Evolutionary conservation across 2,888 invertebrate genomes (phyloP).

Genomic region (Amiota mariae): DNA sequence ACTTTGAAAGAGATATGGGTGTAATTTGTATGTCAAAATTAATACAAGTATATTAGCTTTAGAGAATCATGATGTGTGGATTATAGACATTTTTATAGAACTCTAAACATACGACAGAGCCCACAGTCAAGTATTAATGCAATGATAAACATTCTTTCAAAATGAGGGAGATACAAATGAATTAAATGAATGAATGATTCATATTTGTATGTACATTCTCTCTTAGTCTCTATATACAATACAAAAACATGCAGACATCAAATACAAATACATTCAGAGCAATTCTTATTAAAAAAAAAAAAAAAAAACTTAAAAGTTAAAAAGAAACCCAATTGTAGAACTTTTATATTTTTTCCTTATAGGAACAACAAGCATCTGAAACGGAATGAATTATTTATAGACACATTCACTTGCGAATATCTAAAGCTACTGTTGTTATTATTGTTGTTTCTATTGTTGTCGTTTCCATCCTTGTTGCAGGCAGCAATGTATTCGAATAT

Average conservation of each 20-base stretch:
- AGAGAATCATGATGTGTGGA: no score
- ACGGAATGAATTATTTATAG: conserved; percentile 69
- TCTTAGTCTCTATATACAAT: conserved; percentile 18
- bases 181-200: conserved; percentile 58
- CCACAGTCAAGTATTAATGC: no score
- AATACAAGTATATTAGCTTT: no score
- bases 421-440: not conserved
- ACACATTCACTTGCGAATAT: conserved; percentile 50
- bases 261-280: not conserved
- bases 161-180: conserved; percentile 47
- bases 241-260: conserved; percentile 16
- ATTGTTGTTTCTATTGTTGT: not conserved
- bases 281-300: not conserved
- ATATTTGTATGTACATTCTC: conserved; percentile 40
- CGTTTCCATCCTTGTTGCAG: not conserved
- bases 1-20: no score
- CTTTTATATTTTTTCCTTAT: conserved; percentile 41
- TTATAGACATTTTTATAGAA: no score
- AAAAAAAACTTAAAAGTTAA: conserved; percentile 27
- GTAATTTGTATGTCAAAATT: no score
- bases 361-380: conserved; percentile 66
- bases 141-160: no score
- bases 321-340: conserved; percentile 23
- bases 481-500: no score
- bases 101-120: no score